Conservation (phyloP, 2,113 vertebrate genomes). For the Rhinolophus sinicus region DNA sequence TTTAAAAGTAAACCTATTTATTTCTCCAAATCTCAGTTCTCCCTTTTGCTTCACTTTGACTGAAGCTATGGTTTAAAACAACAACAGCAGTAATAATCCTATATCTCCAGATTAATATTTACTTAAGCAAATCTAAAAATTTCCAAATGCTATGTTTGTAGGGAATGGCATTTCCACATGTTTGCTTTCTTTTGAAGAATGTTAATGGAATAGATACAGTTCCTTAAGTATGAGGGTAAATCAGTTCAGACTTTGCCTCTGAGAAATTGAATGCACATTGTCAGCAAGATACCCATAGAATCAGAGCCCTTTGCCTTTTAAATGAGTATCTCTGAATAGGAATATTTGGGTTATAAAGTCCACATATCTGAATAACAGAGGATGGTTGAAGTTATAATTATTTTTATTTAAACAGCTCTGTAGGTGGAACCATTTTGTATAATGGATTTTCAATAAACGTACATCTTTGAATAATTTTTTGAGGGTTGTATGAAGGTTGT, state of each 20-base stretch:
- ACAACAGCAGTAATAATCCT: not conserved
- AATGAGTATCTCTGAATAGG: not conserved
- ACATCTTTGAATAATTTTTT: slow-evolving; percentile 19
- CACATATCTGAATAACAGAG: not conserved
- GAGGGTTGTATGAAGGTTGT: not conserved
- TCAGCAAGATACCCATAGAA: not conserved
- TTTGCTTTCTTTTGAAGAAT: not conserved
- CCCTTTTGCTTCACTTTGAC: not conserved
- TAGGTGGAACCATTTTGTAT: not conserved
- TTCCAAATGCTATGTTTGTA: not conserved
- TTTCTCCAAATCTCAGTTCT: not conserved
- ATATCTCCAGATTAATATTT: not conserved
- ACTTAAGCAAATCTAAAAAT: not conserved
- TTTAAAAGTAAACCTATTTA: slow-evolving; percentile 28
- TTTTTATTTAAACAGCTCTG: slow-evolving; percentile 4
- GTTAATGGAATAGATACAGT: not conserved
- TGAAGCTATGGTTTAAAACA: not conserved
- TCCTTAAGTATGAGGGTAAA: not conserved
- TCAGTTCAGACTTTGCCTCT: not conserved
- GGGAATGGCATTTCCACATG: not conserved
- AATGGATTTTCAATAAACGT: not conserved
- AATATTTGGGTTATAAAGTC: not conserved
- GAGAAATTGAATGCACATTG: not conserved
- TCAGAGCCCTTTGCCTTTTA: not conserved
- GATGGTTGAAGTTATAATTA: not conserved